These are phyloP conservation scores for Halesus radiatus DNA, from an alignment of 1,140 invertebrate genomes.

Conservation along the genomic window DNA sequence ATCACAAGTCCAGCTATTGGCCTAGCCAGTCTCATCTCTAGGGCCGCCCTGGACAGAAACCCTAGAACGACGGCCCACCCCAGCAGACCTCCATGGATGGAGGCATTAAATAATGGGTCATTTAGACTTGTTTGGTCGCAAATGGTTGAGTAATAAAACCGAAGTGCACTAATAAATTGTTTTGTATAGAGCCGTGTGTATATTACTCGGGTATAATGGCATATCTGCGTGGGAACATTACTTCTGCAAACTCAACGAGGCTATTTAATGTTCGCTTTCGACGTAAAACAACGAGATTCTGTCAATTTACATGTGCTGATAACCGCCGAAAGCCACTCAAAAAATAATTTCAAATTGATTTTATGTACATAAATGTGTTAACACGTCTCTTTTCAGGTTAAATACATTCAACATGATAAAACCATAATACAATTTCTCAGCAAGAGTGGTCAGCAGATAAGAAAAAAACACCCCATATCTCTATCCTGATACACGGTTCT, in stretches of 20 bases:
- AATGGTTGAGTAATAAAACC: slow-evolving; percentile 56
- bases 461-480: no score
- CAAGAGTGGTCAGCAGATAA: no score
- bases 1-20: no score
- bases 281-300: background rate
- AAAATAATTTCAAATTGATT: background rate
- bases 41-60: no score
- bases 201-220: slow-evolving; percentile 20
- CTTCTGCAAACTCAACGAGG: slow-evolving; percentile 6
- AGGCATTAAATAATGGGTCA: slow-evolving; percentile 55
- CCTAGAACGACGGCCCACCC: no score
- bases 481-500: no score
- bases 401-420: background rate
- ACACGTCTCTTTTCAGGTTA: background rate
- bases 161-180: slow-evolving; percentile 57
- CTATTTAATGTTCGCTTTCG: background rate
- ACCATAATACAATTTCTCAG: no score
- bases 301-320: no score
- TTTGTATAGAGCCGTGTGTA: slow-evolving; percentile 28
- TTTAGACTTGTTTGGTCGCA: slow-evolving; percentile 57
- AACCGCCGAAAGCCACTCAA: no score
- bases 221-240: slow-evolving; percentile 34
- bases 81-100: background rate
- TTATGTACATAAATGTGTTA: background rate
- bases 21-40: no score